Evolutionary conservation across 2,797 vertebrate species (phyloP).

Genomic region (Sebastes matsubarae): DNA sequence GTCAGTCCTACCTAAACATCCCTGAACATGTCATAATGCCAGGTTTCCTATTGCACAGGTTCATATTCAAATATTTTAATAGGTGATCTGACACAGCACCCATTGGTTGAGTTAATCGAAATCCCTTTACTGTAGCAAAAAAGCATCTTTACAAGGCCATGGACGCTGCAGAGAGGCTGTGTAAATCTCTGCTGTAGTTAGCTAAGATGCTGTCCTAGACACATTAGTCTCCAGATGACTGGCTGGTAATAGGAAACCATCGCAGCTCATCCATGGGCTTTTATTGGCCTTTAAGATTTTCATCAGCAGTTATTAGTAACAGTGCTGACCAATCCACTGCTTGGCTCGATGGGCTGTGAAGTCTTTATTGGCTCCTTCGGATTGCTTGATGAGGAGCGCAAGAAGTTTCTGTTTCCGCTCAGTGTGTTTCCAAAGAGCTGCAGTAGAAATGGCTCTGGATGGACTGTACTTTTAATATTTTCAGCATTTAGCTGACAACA

Average conservation of each 20-base stretch:
- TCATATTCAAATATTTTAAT: neutral
- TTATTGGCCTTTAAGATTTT: slow-evolving; percentile 68
- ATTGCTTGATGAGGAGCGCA: slow-evolving; percentile 48
- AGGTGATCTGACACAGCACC: neutral
- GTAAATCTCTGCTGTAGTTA: slow-evolving; percentile 29
- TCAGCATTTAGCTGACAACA: slow-evolving; percentile 2
- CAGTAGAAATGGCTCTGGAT: neutral
- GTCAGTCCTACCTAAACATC: neutral
- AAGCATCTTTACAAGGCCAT: neutral
- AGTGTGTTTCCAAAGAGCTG: slow-evolving; percentile 18
- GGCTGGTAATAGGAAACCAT: slow-evolving; percentile 51
- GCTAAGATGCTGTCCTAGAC: slow-evolving; percentile 51
- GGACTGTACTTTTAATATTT: slow-evolving; percentile 8
- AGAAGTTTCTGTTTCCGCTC: slow-evolving; percentile 38
- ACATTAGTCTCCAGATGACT: slow-evolving; percentile 58
- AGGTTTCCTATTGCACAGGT: neutral
- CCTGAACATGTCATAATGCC: neutral
- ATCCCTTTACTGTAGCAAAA: neutral
- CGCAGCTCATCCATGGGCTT: slow-evolving; percentile 57
- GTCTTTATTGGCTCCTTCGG: slow-evolving; percentile 48
- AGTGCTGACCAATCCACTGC: slow-evolving; percentile 66
- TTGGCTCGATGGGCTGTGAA: slow-evolving; percentile 60
- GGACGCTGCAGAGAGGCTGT: slow-evolving; percentile 6
- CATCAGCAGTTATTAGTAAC: slow-evolving; percentile 69
- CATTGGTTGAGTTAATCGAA: slow-evolving; percentile 4